Conservation (phyloP, 1,140 invertebrate genomes). For the Watersipora subatra region DNA sequence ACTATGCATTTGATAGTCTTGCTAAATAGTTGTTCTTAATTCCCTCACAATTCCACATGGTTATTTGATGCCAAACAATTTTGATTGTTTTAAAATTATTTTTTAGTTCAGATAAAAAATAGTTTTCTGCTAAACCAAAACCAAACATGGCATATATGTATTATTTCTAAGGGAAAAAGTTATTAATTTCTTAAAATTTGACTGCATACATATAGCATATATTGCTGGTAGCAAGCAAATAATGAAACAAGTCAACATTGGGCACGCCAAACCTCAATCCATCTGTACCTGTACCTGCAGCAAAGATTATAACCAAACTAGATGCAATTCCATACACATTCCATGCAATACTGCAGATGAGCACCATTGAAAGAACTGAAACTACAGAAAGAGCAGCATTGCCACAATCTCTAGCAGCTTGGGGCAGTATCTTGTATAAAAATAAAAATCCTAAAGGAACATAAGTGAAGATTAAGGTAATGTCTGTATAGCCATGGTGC, state of each 20-base stretch:
- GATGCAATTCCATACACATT: not conserved
- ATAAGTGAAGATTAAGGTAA: not conserved
- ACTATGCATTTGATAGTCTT: too few species aligned
- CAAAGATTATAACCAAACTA: not conserved
- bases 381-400: not conserved
- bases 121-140: too few species aligned
- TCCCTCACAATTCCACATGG: too few species aligned
- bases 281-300: not conserved
- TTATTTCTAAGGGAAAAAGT: too few species aligned
- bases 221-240: not conserved
- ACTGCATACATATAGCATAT: too few species aligned
- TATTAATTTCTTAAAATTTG: too few species aligned
- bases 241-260: not conserved
- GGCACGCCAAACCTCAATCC: not conserved
- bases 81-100: too few species aligned
- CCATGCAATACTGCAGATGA: not conserved
- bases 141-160: too few species aligned
- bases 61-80: too few species aligned
- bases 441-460: not conserved
- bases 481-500: not conserved
- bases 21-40: too few species aligned
- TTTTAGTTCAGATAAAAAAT: too few species aligned
- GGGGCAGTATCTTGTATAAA: not conserved
- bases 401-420: not conserved
- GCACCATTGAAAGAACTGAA: not conserved